These are phyloP conservation scores for Chaunax sp. DNA, from an alignment of 2,797 vertebrate genomes.

Conservation along the genomic window DNA sequence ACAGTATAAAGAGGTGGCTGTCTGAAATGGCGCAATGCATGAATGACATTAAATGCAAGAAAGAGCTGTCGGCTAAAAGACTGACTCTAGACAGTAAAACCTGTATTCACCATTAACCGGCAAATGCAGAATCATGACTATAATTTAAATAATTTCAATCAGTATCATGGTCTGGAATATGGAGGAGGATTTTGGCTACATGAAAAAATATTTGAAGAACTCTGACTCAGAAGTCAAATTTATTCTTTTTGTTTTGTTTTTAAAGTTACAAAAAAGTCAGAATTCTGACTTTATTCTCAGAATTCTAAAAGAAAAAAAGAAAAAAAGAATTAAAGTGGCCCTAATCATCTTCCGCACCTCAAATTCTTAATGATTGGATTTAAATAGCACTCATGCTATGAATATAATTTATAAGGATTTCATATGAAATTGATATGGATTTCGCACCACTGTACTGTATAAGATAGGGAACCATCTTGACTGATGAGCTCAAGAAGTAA, in stretches of 20 bases:
- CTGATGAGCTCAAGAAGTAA: constrained; percentile 65
- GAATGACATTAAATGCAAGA: neutral
- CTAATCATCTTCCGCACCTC: too few relatives aligned
- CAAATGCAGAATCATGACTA: neutral
- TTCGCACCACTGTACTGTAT: constrained; percentile 35
- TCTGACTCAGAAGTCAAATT: too few relatives aligned
- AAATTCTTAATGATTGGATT: constrained; percentile 3
- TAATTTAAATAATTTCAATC: neutral
- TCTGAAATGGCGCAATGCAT: neutral
- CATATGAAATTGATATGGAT: constrained; percentile 45
- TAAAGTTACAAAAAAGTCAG: too few relatives aligned
- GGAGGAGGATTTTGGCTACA: too few relatives aligned
- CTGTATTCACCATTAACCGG: neutral
- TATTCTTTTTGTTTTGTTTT: too few relatives aligned
- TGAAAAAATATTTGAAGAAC: too few relatives aligned
- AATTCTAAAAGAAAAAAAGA: too few relatives aligned
- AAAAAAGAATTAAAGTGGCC: too few relatives aligned
- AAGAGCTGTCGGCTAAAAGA: neutral
- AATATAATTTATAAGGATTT: constrained; percentile 31
- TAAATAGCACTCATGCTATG: constrained; percentile 4
- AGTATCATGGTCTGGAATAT: too few relatives aligned
- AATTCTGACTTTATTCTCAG: too few relatives aligned
- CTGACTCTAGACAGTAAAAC: too few relatives aligned
- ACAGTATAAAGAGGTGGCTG: neutral
- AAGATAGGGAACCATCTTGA: constrained; percentile 35